These are phyloP conservation scores for Latheticus oryzae DNA, from an alignment of 2,888 invertebrate species.

Conservation along the genomic window DNA sequence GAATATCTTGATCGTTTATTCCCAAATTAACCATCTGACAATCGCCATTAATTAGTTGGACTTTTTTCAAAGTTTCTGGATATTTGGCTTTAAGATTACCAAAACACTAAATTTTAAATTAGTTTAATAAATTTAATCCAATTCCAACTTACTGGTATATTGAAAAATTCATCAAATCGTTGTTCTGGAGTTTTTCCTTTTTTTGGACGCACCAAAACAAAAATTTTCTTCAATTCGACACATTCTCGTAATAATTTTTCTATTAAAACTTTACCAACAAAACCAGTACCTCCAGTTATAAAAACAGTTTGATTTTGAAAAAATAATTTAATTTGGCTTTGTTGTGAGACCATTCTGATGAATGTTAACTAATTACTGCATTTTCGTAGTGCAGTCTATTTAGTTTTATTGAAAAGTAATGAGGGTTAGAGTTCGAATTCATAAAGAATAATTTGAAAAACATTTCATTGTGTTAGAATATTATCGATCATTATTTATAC, in stretches of 20 bases:
- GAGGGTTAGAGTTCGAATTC: no score
- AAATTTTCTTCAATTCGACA: slow-evolving; percentile 53
- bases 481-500: no score
- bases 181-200: slow-evolving; percentile 50
- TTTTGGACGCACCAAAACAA: slow-evolving; percentile 56
- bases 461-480: no score
- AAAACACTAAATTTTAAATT: slow-evolving; percentile 16
- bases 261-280: slow-evolving; percentile 57
- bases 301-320: slow-evolving; percentile 57
- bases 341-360: no score
- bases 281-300: slow-evolving; percentile 63
- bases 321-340: slow-evolving; percentile 50
- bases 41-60: slow-evolving; percentile 12
- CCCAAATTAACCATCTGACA: slow-evolving; percentile 6
- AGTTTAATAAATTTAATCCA: slow-evolving; percentile 20
- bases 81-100: no score
- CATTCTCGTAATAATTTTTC: slow-evolving; percentile 55
- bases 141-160: slow-evolving; percentile 43
- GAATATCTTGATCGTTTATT: slow-evolving; percentile 4
- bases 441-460: no score
- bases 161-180: slow-evolving; percentile 48
- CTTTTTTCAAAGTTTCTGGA: slow-evolving; percentile 8
- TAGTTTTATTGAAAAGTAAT: no score
- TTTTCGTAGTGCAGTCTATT: no score
- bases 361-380: no score